Evolutionary conservation across 2,797 vertebrate genomes (phyloP).

Genomic region (Alectoris magna): DNA sequence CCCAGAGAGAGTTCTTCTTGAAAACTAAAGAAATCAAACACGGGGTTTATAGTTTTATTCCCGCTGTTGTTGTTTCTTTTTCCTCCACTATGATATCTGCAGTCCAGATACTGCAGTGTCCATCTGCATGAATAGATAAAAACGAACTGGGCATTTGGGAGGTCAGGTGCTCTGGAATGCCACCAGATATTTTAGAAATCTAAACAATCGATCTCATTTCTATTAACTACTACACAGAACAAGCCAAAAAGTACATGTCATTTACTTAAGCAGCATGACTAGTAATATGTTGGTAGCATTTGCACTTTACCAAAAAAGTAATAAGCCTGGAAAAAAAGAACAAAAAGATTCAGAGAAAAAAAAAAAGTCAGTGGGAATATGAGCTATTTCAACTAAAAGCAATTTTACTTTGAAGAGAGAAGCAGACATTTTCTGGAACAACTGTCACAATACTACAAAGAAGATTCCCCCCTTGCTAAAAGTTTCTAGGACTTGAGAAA

Average conservation of each 20-base stretch:
- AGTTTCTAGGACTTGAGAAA: slow-evolving; percentile 61
- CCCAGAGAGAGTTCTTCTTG: background rate
- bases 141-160: slow-evolving; percentile 14
- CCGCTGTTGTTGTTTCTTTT: background rate
- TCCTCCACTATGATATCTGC: background rate
- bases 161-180: slow-evolving; percentile 12
- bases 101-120: slow-evolving; percentile 17
- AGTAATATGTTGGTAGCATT: background rate
- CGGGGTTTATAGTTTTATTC: background rate
- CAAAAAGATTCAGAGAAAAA: slow-evolving; percentile 56
- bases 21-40: background rate
- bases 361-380: slow-evolving; percentile 50
- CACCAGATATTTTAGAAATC: slow-evolving; percentile 1
- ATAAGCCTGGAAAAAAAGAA: slow-evolving; percentile 60
- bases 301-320: background rate
- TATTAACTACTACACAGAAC: background rate
- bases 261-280: background rate
- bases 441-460: slow-evolving; percentile 75
- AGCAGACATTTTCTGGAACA: slow-evolving; percentile 73
- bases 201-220: slow-evolving; percentile 5
- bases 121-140: slow-evolving; percentile 14
- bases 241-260: background rate
- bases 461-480: slow-evolving; percentile 71
- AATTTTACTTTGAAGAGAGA: slow-evolving; percentile 78
- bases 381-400: slow-evolving; percentile 74